A percentile compares a stretch with the other conserved stretches of the same genome.
Evolutionary conservation across 2,113 vertebrate genomes (phyloP).

Genomic region (Falco punctatus): DNA sequence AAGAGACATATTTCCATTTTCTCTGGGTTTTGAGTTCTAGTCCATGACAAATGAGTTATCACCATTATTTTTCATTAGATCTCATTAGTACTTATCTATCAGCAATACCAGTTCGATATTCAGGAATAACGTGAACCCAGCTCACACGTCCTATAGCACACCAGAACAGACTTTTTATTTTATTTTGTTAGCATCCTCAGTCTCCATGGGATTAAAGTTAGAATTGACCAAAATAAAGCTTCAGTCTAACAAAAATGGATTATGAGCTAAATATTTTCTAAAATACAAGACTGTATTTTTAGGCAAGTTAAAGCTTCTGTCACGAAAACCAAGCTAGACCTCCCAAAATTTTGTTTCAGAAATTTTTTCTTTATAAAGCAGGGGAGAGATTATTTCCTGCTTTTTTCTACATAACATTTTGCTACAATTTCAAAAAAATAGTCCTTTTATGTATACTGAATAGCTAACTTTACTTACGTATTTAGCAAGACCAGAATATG

Average conservation of each 20-base stretch:
- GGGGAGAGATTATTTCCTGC: neutral
- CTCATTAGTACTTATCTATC: neutral
- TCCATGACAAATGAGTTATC: neutral
- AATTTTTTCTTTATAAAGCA: neutral
- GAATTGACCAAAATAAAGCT: neutral
- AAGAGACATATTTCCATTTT: neutral
- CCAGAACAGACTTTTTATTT: neutral
- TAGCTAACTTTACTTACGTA: neutral
- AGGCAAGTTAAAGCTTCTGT: neutral
- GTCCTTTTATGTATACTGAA: neutral
- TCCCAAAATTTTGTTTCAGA: neutral
- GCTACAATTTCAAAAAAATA: neutral
- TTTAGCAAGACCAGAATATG: neutral
- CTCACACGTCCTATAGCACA: neutral
- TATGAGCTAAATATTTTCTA: neutral
- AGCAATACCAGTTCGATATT: neutral
- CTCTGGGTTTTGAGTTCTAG: neutral
- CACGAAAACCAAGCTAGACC: neutral
- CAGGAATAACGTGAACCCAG: neutral
- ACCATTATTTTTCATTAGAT: neutral
- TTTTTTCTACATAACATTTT: neutral
- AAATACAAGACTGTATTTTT: neutral
- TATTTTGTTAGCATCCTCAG: neutral
- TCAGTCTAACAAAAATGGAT: neutral
- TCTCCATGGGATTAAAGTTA: neutral